Evolutionary conservation across 2,113 vertebrate genomes (phyloP), one percentile per base, ranked within the genome.

Genomic region (Porphyrio hochstetteri): DNA sequence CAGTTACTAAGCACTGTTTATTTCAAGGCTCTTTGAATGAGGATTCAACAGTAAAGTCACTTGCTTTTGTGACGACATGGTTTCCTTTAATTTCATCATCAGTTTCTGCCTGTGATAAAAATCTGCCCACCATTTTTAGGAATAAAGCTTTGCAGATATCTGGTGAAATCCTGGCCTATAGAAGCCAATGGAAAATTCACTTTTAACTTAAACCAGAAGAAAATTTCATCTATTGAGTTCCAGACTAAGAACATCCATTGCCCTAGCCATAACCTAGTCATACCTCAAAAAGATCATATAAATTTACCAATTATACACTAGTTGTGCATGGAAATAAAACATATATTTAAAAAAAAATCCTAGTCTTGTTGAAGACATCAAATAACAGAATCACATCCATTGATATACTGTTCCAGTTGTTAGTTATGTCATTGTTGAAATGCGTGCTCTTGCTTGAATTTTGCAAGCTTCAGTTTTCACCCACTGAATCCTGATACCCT

Each of bases 11-110:
- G 38, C 31, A 67, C 16, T 79, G 56, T 83, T 91, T 95, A 92
- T 88, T 92, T 86, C 78, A 72, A 87, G 59, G 18, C 35, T 70
- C 16, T 36, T 68, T 33, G 33, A 88, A 59, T 69, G 46, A 67
- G 23, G 20, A 36, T 80, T 63, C 33, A 77, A 76, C 44, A 81
- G 40, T 35, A 27, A 93, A 69, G 35, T 33, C 10, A 72, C 64
- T 94, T 82, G 31, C 67, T 79, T 84, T 78, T 29, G 2, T 68
- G 38, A 82, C 27, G 16, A 18, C 17, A 31, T 40, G 3, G 40
- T 94, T 92, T 88, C 65, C 27, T 94, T 78, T 76, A 67, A 78
- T 91, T 86, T 84, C 56, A 48, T 87, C 35, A 64, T 40, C 42
- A 36, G 28, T 64, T 89, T 57, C 68, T 65, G 16, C 5, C 28